These are phyloP conservation scores for Trichosurus vulpecula DNA, from an alignment of 2,797 vertebrate species.

Conservation along the genomic window DNA sequence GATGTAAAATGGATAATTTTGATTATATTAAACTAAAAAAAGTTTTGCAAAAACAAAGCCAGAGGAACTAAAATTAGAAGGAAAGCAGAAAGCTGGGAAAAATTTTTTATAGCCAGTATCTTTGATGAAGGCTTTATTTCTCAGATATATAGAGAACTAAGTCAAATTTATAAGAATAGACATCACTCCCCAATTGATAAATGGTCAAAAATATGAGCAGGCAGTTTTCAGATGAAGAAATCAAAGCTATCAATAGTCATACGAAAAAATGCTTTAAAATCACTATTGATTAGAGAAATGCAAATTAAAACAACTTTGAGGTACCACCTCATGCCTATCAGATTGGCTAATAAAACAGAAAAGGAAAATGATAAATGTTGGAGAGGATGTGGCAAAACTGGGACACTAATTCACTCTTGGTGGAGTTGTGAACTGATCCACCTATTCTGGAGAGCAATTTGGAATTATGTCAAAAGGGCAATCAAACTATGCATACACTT, in stretches of 20 bases:
- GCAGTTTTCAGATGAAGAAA: background rate
- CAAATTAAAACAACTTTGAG: constrained; percentile 8
- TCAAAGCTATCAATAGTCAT: background rate
- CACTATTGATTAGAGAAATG: background rate
- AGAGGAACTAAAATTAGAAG: no score
- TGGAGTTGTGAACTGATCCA: constrained; percentile 9
- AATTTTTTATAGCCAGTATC: no score
- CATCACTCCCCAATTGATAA: background rate
- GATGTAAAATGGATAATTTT: no score
- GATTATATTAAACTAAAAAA: no score
- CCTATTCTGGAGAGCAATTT: constrained; percentile 14
- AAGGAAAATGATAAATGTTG: background rate
- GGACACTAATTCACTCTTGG: background rate
- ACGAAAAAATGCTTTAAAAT: constrained; percentile 3
- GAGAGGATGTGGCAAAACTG: background rate
- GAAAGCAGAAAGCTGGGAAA: no score
- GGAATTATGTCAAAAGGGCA: background rate
- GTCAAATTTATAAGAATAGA: no score
- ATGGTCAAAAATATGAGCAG: background rate
- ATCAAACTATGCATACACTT: background rate
- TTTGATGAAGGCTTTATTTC: no score
- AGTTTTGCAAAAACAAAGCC: no score
- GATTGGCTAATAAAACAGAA: background rate
- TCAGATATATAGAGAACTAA: no score
- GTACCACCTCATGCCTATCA: background rate